A percentile compares a stretch with the other conserved stretches of the same genome.
Conservation (phyloP, 2,797 vertebrate genomes). For the Graptemys geographica region DNA sequence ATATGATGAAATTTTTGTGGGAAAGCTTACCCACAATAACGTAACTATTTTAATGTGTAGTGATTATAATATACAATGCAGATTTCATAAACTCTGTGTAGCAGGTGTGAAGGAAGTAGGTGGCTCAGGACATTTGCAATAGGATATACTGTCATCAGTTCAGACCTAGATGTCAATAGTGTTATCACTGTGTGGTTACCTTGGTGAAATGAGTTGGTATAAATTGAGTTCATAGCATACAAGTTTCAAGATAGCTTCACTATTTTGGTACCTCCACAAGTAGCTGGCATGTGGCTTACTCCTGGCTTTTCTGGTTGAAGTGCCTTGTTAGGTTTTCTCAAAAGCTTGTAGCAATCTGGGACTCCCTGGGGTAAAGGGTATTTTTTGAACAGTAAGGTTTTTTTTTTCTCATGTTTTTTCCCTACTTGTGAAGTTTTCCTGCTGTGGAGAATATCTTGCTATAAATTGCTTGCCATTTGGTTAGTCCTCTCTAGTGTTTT, state of each 20-base stretch:
- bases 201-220: neutral
- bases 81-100: neutral
- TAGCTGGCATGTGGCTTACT: no score
- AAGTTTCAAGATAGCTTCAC: neutral
- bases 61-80: neutral
- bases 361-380: no score
- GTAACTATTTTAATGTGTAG: no score
- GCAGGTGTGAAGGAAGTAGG: neutral
- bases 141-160: neutral
- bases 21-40: neutral
- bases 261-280: no score
- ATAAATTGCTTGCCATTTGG: constrained; percentile 56
- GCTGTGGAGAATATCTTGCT: constrained; percentile 34
- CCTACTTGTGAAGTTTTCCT: constrained; percentile 56
- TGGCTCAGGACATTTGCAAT: neutral
- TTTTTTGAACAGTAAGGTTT: no score
- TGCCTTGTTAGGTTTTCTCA: no score
- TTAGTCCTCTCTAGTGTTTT: constrained; percentile 49
- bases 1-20: neutral
- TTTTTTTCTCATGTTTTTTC: neutral
- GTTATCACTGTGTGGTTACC: neutral
- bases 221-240: accelerated
- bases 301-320: no score
- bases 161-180: neutral
- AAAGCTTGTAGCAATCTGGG: no score